A percentile compares a stretch with the other conserved stretches of the same genome.
These are phyloP conservation scores for Alentia gelatinosa DNA, from an alignment of 2,888 invertebrate species.

Conservation along the genomic window DNA sequence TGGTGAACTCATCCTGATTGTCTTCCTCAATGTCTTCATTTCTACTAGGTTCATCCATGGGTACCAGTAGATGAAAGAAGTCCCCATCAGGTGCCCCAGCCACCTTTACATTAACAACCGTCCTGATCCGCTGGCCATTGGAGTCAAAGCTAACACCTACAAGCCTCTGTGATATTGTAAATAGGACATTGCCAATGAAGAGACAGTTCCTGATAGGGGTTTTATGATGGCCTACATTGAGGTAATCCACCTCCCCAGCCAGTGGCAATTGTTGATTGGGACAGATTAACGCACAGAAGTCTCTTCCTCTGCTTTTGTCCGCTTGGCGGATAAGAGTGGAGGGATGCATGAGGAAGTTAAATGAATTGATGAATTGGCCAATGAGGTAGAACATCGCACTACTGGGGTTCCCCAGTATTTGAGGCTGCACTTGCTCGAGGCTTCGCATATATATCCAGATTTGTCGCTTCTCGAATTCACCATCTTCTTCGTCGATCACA, in stretches of 20 bases:
- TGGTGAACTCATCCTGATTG: background rate
- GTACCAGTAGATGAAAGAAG: background rate
- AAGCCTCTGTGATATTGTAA: constrained; percentile 9
- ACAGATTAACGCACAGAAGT: constrained; percentile 12
- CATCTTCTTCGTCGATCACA: constrained; percentile 39
- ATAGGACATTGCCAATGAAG: constrained; percentile 20
- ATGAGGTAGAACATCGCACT: constrained; percentile 33
- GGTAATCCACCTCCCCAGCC: constrained; percentile 25
- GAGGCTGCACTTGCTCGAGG: background rate
- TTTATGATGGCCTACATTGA: background rate
- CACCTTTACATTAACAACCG: background rate
- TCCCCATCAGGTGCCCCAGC: background rate
- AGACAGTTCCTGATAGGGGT: constrained; percentile 13
- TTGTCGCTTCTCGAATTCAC: constrained; percentile 32
- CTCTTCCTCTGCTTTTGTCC: background rate
- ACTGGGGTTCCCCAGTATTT: constrained; percentile 3
- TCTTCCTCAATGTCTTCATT: constrained; percentile 3
- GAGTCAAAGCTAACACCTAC: constrained; percentile 5
- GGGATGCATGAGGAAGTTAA: constrained; percentile 24
- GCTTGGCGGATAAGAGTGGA: background rate
- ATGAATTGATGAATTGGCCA: background rate
- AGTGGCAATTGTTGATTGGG: constrained; percentile 22
- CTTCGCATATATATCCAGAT: background rate
- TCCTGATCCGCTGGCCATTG: background rate
- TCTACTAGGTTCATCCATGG: background rate